Evolutionary conservation across 2,888 invertebrate genomes (phyloP).

Genomic region (Siphonodentalium dalli): DNA sequence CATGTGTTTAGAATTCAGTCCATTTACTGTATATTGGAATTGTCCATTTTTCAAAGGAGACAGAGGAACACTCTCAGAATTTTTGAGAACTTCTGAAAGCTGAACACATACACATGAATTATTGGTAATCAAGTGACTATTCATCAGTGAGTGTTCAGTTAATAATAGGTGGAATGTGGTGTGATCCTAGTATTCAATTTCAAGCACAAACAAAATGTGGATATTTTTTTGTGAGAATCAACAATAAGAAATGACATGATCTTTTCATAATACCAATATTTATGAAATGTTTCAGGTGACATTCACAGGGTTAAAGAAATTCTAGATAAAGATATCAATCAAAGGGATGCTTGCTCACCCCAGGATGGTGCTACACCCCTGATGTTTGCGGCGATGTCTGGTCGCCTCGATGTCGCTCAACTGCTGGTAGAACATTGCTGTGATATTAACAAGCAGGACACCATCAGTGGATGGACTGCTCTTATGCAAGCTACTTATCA

Average conservation of each 20-base stretch:
- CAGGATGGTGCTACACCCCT: constrained; percentile 65
- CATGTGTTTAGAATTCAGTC: no score
- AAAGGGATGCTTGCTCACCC: constrained; percentile 56
- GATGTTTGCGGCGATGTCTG: constrained; percentile 66
- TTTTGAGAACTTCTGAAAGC: no score
- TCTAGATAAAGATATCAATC: constrained; percentile 54
- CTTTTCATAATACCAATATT: background rate
- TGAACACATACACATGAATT: no score
- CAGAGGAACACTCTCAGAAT: no score
- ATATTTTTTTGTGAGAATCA: no score
- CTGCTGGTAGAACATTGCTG: constrained; percentile 62
- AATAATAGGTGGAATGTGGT: no score
- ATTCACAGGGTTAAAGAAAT: constrained; percentile 53
- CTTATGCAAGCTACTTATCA: constrained; percentile 67
- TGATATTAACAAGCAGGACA: constrained; percentile 64
- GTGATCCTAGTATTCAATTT: no score
- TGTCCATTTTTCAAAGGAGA: no score
- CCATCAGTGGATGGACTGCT: constrained; percentile 66
- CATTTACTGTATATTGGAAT: no score
- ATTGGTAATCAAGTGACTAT: no score
- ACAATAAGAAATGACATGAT: background rate
- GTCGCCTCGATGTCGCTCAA: constrained; percentile 62
- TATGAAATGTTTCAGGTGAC: constrained; percentile 52
- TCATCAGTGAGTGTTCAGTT: no score
- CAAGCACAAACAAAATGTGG: no score